Base-by-base conservation (phyloP, 2,113 vertebrate species). In the Dipodomys merriami region DNA sequence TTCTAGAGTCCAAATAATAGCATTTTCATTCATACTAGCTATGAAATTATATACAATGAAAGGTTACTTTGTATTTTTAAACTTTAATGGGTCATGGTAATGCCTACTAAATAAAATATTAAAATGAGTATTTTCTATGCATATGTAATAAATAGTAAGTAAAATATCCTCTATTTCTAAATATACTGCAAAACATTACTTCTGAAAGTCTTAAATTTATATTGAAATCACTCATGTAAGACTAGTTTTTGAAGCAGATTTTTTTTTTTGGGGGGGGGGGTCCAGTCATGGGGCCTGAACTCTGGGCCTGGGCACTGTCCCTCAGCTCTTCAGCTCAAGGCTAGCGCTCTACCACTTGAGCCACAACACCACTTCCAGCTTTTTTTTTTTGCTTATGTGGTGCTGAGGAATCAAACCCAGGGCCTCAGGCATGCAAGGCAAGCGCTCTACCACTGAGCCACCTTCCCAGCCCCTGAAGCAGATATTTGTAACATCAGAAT, bases 161-260 rank as follows among this genome's bases (percentile, higher is more conserved):
- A 22, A 64, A 71, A 80, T 71, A 1, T 16, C 71, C 80, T 44
- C 33, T 27, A 64, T 62, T 80, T 44, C 8, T 82, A 94, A 84
- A 78, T 69, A 35, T 88, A 79, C 86, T 88, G 78, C 15, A 94
- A 92, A 94, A 4, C 5, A 57, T 89, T n/a, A 20, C 15, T 86
- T 88, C 23, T 5, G 68, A 83, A 93, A 83, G 77, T 92, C 20
- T 92, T 69, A 86, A 87, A 77, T 84, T 15, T 22, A 72, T 80
- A 16, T 11, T 81, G 39, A 88, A 86, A 49, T 78, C 18, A 91
- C 8, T 65, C 74, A 33, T 13, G 4, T 35, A 84, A 22, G 33
- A 27, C 7, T 84, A 78, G 27, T 84, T 84, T 93, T 67, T 27
- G 53, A 83, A 13, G 35, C 18, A 20, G 8, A 62, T 72, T 33